These are phyloP conservation scores for Champsocephalus esox DNA, from an alignment of 2,797 vertebrate genomes.

Conservation along the genomic window DNA sequence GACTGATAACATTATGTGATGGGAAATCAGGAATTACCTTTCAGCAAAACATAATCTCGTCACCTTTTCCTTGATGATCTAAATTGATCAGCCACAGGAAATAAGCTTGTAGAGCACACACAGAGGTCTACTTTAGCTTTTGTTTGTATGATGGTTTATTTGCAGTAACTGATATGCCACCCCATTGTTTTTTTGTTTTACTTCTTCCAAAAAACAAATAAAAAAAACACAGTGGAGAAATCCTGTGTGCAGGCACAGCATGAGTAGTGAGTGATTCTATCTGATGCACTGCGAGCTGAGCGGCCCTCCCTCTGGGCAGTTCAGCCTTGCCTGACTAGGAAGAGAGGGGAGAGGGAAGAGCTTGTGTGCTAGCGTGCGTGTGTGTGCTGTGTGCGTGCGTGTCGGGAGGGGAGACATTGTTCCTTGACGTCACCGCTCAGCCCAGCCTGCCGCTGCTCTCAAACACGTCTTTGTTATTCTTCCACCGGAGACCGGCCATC, in stretches of 20 bases:
- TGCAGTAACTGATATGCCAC: conserved; percentile 19
- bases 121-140: conserved; percentile 3
- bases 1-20: conserved; percentile 43
- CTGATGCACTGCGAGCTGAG: conserved; percentile 77
- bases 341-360: conserved; percentile 67
- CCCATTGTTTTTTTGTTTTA: conserved; percentile 25
- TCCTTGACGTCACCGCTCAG: conserved; percentile 94
- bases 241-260: conserved; percentile 60
- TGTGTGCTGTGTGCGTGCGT: conserved; percentile 54
- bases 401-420: conserved; percentile 93
- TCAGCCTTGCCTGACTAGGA: conserved; percentile 77
- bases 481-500: conserved; percentile 87
- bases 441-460: conserved; percentile 91
- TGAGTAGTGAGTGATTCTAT: conserved; percentile 77
- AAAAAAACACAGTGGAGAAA: conserved; percentile 40
- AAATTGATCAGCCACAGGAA: conserved; percentile 23
- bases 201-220: not conserved
- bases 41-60: conserved; percentile 33
- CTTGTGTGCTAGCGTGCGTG: conserved; percentile 56
- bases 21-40: conserved; percentile 43
- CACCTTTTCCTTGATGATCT: conserved; percentile 44
- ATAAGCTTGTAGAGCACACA: conserved; percentile 9
- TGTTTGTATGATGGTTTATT: conserved; percentile 20
- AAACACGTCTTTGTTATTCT: conserved; percentile 99
- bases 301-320: conserved; percentile 80